Evolutionary conservation across 2,888 invertebrate genomes (phyloP), one percentile per base, ranked within the genome.

Genomic region (Troides helena): DNA sequence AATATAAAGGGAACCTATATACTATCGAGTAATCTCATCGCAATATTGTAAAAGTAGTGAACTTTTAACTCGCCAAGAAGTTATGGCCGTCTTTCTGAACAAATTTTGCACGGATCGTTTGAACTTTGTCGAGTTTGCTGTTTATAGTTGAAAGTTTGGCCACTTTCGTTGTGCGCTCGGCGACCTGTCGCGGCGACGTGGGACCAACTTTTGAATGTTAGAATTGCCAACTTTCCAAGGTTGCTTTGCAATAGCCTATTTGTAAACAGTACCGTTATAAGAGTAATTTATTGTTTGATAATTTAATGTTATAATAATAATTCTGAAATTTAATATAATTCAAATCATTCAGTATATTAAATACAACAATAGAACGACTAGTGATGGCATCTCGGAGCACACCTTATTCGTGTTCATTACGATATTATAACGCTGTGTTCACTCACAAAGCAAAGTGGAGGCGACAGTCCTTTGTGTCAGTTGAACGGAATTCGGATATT

Each of bases 401-500:
- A 53, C 53, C 53, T 53, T n/a, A 1, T n/a, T 53, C 53, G 53
- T 43, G 65, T 61, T 61, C 58, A 65, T 14, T 53, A 65, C 18
- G 23, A n/a, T 43, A 61, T 65, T 64, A 60, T 43, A 36, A 39
- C 53, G 57, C 62, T 63, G 70, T 72, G 65, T 79, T 76, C 79
- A 79, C 77, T 77, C 82, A 82, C 81, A 85, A 85, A 85, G 85
- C 83, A 83, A 78, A 75, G 76, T 85, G 86, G 78, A 76, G 80
- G 76, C 84, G 88, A 85, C 87, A 86, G 82, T 82, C 86, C 90
- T 89, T 90, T 90, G 89, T 89, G 84, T 78, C 80, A 81, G 84
- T 74, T 81, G 81, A 85, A 82, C 85, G 85, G 85, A 85, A 88
- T 89, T 89, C 85, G 87, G 87, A 88, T 90, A 88, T 89, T 87